Percentiles rank a stretch among this genome's conserved stretches.
Conservation (phyloP, 2,888 invertebrate genomes). For the Harpagoxenus sublaevis region DNA sequence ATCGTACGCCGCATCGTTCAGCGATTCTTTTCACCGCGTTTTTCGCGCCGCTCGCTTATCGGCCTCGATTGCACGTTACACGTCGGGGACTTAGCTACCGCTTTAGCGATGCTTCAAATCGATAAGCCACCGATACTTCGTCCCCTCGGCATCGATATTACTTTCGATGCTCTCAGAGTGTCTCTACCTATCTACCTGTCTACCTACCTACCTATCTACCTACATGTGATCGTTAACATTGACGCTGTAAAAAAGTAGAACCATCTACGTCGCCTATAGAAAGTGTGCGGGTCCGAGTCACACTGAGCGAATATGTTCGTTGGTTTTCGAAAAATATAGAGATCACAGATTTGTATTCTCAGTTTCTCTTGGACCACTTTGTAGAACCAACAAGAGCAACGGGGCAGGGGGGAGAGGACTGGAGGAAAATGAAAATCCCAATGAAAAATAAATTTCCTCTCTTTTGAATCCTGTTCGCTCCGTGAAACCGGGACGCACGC, state of each 20-base stretch:
- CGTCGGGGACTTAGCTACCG: constrained; percentile 23
- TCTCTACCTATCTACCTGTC: neutral
- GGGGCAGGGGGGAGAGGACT: neutral
- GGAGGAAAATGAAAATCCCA: neutral
- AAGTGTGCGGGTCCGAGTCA: constrained; percentile 2
- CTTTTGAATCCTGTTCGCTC: constrained; percentile 1
- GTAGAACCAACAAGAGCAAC: neutral
- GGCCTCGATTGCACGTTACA: constrained; percentile 5
- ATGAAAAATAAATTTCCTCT: constrained; percentile 9
- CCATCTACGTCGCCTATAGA: constrained; percentile 31
- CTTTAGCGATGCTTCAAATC: constrained; percentile 37
- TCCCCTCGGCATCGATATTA: constrained; percentile 17
- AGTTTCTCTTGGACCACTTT: constrained; percentile 17
- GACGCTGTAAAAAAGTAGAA: constrained; percentile 59
- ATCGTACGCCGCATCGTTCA: neutral
- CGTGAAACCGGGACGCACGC: neutral
- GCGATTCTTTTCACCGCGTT: constrained; percentile 11
- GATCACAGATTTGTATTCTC: constrained; percentile 14
- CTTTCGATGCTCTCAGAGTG: neutral
- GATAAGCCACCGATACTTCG: constrained; percentile 29
- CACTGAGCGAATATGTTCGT: constrained; percentile 13
- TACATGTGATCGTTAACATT: constrained; percentile 27
- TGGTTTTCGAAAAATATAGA: neutral
- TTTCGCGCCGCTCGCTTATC: constrained; percentile 10
- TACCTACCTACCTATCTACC: constrained; percentile 18